Evolutionary conservation across 92 coral and sea anemone genomes (phyloP).

Genomic region (Epizoanthus scotinus): DNA sequence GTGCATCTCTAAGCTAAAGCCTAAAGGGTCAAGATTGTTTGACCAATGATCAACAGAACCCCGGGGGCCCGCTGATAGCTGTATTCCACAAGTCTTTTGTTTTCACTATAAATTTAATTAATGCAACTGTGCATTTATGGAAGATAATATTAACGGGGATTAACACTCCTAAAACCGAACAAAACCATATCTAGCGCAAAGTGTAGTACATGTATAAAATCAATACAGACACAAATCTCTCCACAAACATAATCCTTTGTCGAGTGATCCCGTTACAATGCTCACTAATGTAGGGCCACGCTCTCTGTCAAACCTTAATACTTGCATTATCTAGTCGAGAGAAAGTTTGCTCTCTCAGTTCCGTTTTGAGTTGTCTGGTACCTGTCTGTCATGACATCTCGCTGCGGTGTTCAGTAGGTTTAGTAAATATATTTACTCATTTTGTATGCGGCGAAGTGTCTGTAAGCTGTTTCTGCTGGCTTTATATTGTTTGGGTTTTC

Average conservation of each 20-base stretch:
- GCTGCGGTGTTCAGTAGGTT: background rate
- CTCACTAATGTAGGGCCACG: background rate
- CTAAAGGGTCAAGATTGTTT: background rate
- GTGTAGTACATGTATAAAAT: background rate
- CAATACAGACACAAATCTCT: background rate
- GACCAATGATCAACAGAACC: constrained; percentile 9
- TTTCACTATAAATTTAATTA: background rate
- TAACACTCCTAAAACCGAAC: background rate
- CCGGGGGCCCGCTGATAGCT: constrained; percentile 7
- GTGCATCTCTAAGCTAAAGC: no score
- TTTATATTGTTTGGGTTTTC: background rate
- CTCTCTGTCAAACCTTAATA: background rate
- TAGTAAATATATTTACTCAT: no score
- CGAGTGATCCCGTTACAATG: background rate
- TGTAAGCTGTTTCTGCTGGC: background rate
- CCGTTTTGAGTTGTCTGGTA: background rate
- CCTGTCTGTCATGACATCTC: background rate
- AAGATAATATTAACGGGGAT: background rate
- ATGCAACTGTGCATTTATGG: background rate
- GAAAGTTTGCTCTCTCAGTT: background rate
- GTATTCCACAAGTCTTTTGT: background rate
- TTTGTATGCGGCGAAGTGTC: no score
- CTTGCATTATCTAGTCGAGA: background rate
- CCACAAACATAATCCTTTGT: background rate
- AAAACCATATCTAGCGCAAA: no score